Evolutionary conservation across 2,888 invertebrate species (phyloP).

Genomic region (Drosophila limbata): DNA sequence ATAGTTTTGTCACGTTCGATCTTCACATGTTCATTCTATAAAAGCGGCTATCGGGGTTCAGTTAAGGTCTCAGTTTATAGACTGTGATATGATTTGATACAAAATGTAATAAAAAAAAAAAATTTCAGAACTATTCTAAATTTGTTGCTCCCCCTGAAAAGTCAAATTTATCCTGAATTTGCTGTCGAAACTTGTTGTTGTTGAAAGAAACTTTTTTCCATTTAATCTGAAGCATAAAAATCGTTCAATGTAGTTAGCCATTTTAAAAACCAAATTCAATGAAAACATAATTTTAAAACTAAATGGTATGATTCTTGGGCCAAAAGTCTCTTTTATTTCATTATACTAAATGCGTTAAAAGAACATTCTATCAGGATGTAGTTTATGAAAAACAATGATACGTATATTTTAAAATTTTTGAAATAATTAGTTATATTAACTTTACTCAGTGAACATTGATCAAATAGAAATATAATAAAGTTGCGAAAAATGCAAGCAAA

Average conservation of each 20-base stretch:
- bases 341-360: not conserved
- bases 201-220: not conserved
- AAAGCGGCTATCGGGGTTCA: slow-evolving; percentile 36
- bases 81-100: slow-evolving; percentile 52
- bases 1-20: slow-evolving; percentile 30
- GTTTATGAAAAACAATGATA: not conserved
- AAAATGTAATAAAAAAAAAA: slow-evolving; percentile 5
- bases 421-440: not conserved
- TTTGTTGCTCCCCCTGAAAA: not conserved
- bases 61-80: slow-evolving; percentile 48
- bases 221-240: not conserved
- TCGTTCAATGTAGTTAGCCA: not conserved
- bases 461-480: not conserved
- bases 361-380: not conserved
- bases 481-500: not conserved
- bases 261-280: not conserved
- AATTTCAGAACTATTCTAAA: not conserved
- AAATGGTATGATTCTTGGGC: not conserved
- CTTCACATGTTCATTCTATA: slow-evolving; percentile 12
- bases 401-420: not conserved
- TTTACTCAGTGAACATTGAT: not conserved
- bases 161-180: not conserved
- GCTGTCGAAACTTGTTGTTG: not conserved
- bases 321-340: not conserved
- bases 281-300: not conserved